Evolutionary conservation across 2,113 vertebrate species (phyloP).

Genomic region (Panthera uncia): DNA sequence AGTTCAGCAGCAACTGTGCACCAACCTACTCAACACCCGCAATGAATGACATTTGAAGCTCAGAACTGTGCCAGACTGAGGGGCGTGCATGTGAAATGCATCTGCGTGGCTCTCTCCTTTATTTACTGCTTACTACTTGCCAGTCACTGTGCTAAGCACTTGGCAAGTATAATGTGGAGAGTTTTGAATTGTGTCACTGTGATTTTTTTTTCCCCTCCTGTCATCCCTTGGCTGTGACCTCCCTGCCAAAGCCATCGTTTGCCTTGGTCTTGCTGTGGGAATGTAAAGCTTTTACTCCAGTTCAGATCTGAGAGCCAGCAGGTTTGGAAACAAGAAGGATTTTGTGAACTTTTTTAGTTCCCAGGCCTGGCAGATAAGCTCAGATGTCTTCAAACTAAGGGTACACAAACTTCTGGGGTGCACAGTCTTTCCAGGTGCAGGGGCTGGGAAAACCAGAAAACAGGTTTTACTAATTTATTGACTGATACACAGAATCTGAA

Average conservation of each 20-base stretch:
- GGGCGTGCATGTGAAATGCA: background rate
- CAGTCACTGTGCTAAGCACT: background rate
- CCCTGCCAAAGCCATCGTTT: background rate
- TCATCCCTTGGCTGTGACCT: background rate
- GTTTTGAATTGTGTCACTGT: background rate
- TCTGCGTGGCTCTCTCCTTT: background rate
- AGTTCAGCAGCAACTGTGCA: background rate
- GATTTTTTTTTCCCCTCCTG: background rate
- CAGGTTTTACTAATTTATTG: background rate
- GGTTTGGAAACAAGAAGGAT: background rate
- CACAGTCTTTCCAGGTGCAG: background rate
- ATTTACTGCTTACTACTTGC: background rate
- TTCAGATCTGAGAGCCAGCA: background rate
- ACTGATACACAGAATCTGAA: background rate
- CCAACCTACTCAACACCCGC: background rate
- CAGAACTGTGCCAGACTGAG: background rate
- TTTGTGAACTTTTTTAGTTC: background rate
- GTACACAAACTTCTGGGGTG: background rate
- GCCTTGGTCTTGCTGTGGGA: background rate
- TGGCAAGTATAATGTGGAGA: background rate
- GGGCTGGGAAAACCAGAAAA: background rate
- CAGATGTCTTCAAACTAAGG: background rate
- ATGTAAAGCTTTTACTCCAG: background rate
- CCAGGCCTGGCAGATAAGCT: background rate
- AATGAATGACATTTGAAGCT: background rate